A percentile compares a stretch with the other conserved stretches of the same genome.
Conservation (phyloP, 2,797 vertebrate genomes). For the Pogonophryne albipinna region DNA sequence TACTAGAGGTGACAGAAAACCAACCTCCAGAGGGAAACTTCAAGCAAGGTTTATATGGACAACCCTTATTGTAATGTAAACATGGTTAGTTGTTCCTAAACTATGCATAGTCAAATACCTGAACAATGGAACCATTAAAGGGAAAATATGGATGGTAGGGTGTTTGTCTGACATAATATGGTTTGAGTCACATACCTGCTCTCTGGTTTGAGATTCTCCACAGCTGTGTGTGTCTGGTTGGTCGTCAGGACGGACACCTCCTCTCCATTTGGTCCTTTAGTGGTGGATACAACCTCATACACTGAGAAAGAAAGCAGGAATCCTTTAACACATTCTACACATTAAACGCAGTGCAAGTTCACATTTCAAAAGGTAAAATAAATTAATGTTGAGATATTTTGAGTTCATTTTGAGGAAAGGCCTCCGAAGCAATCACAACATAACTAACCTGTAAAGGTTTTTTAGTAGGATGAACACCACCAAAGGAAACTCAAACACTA, state of each 20-base stretch:
- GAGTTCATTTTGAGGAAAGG: not conserved
- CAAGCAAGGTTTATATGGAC: not conserved
- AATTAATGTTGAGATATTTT: not conserved
- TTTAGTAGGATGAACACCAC: not conserved
- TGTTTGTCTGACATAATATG: not conserved
- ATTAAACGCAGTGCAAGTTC: not conserved
- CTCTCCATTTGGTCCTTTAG: conserved; percentile 88
- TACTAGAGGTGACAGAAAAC: not conserved
- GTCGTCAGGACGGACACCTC: conserved; percentile 91
- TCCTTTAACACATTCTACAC: not conserved
- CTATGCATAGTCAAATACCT: not conserved
- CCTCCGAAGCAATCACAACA: not conserved
- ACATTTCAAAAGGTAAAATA: not conserved
- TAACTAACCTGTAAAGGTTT: no score
- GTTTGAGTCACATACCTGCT: conserved; percentile 87
- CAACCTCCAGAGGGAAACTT: not conserved
- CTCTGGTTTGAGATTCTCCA: conserved; percentile 97
- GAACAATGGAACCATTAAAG: not conserved
- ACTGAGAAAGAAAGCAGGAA: conserved; percentile 81
- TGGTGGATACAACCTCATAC: conserved; percentile 92
- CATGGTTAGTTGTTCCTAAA: not conserved
- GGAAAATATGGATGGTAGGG: not conserved
- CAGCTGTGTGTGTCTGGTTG: conserved; percentile 96
- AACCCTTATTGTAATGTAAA: not conserved
- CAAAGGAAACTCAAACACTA: not conserved